Conservation (phyloP, 2,113 vertebrate genomes). For the Tauraco erythrolophus region DNA sequence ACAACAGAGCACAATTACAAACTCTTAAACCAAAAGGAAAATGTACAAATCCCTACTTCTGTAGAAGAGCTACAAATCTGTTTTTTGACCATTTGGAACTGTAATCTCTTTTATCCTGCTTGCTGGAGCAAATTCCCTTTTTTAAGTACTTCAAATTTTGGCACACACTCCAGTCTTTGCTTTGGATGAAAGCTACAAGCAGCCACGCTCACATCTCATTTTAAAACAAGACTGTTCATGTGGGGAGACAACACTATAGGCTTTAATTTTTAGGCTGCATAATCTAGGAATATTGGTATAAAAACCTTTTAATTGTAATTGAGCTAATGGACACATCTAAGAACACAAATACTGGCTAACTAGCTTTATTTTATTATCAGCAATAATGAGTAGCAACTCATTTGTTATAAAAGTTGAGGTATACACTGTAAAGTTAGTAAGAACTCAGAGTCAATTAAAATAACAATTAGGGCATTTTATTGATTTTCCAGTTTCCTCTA, state of each 20-base stretch:
- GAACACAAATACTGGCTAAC: background rate
- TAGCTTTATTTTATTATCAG: background rate
- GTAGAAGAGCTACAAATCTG: background rate
- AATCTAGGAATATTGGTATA: background rate
- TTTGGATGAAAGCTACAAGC: background rate
- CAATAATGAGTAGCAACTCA: background rate
- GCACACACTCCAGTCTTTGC: background rate
- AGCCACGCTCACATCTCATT: background rate
- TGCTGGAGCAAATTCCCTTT: background rate
- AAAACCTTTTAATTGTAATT: background rate
- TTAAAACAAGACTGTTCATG: background rate
- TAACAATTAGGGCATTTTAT: conserved; percentile 25
- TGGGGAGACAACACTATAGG: background rate
- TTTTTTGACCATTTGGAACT: background rate
- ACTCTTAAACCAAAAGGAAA: background rate
- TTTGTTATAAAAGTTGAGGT: background rate
- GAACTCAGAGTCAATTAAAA: conserved; percentile 55
- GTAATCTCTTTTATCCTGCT: background rate
- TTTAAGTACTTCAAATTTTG: background rate
- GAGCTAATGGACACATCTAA: background rate
- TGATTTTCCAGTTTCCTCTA: conserved; percentile 6
- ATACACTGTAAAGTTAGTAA: conserved; percentile 20
- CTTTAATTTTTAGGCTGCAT: background rate
- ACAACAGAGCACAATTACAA: background rate
- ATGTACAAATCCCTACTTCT: background rate